Conservation (phyloP, 30 jellyfish, hydroid and myxozoan genomes). For the Aurelia coerulea region DNA sequence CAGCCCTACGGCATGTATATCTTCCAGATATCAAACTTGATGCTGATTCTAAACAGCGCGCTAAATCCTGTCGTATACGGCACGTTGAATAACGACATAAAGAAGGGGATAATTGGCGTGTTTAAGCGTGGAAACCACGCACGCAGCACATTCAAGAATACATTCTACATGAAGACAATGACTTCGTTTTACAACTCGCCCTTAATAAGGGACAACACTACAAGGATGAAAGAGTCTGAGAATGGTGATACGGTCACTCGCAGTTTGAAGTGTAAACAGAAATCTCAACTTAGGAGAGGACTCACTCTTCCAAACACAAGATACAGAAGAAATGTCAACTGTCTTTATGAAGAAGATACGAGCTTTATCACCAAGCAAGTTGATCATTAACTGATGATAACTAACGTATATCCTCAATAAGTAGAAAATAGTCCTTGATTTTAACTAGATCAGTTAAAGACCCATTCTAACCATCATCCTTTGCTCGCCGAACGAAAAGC, state of each 20-base stretch:
- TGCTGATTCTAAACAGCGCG: slow-evolving; percentile 82
- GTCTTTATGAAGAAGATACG: neutral
- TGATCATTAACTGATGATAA: no score
- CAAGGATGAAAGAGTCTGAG: neutral
- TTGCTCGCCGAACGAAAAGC: no score
- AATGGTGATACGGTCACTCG: no score
- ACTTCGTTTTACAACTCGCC: slow-evolving; percentile 44
- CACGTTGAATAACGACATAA: slow-evolving; percentile 84
- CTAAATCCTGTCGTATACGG: slow-evolving; percentile 91
- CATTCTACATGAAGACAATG: slow-evolving; percentile 39
- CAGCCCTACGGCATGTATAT: slow-evolving; percentile 55
- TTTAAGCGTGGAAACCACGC: slow-evolving; percentile 22
- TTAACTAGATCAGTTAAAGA: no score
- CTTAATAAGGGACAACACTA: neutral
- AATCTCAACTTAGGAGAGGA: no score
- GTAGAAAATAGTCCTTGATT: no score
- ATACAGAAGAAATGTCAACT: no score
- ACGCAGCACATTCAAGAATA: slow-evolving; percentile 7
- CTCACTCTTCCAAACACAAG: no score
- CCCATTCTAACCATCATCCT: no score
- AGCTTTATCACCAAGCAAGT: no score
- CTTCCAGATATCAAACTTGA: slow-evolving; percentile 65
- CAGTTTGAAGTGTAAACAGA: no score
- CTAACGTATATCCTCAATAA: no score
- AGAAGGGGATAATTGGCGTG: slow-evolving; percentile 62